These are phyloP conservation scores for Xestia c-nigrum DNA, from an alignment of 2,888 invertebrate species.

Conservation along the genomic window DNA sequence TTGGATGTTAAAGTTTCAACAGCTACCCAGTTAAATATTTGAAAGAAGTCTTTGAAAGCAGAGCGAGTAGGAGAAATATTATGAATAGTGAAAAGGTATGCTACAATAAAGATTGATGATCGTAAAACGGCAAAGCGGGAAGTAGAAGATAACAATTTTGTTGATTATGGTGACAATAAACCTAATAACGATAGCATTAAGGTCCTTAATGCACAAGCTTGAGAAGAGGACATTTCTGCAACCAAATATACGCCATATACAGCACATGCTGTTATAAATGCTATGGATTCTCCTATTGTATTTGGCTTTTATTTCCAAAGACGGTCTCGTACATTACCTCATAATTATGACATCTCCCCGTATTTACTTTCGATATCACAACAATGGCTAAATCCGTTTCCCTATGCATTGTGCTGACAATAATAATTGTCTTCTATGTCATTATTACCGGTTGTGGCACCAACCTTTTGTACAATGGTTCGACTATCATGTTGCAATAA, in stretches of 20 bases:
- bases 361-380: constrained; percentile 61
- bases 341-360: constrained; percentile 49
- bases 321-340: constrained; percentile 15
- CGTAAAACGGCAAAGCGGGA: not conserved
- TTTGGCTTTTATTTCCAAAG: constrained; percentile 7
- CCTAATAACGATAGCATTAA: not conserved
- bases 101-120: not conserved
- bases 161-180: not conserved
- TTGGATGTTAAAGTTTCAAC: constrained; percentile 48
- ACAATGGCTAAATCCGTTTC: constrained; percentile 61
- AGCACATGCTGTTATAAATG: constrained; percentile 3
- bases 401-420: constrained; percentile 65
- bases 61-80: not conserved
- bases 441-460: constrained; percentile 52
- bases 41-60: not conserved
- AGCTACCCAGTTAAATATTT: constrained; percentile 20
- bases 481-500: constrained; percentile 76
- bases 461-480: constrained; percentile 65
- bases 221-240: not conserved
- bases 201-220: not conserved
- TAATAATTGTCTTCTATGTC: constrained; percentile 62
- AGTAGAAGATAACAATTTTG: not conserved
- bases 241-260: not conserved
- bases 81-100: not conserved
- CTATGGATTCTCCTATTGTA: not conserved